phyloP scores from a whole-genome alignment of 2,797 vertebrate species.

The Chrysocyon brachyurus region DNA sequence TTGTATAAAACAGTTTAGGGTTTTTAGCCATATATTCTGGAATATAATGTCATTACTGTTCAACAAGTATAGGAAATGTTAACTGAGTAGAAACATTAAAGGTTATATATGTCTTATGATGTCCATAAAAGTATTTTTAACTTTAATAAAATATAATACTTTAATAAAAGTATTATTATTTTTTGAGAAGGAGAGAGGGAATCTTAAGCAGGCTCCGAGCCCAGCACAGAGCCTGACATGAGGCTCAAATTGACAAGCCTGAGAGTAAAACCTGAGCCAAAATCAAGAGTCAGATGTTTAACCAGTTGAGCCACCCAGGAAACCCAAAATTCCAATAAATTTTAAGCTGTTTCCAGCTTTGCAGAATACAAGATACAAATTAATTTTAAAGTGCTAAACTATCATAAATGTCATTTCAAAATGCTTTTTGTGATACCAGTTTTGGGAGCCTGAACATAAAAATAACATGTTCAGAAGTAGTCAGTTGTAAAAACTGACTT shows the following conservation, averaged over 20 bases:
- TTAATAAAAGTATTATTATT: no score
- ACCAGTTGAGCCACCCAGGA: not conserved
- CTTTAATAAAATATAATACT: no score
- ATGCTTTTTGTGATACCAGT: not conserved
- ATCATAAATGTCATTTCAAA: not conserved
- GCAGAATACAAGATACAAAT: conserved; percentile 36
- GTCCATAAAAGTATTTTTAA: not conserved
- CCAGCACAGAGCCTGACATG: not conserved
- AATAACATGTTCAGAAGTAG: not conserved
- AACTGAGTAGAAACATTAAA: not conserved
- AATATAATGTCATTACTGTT: not conserved
- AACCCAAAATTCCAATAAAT: not conserved
- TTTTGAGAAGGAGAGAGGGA: not conserved
- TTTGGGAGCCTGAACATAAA: not conserved
- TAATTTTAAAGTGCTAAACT: conserved; percentile 5
- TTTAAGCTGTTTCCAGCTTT: conserved; percentile 46
- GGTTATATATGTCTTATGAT: not conserved
- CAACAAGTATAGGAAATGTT: not conserved
- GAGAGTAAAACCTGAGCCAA: not conserved
- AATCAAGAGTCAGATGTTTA: not conserved
- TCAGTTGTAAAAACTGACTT: not conserved
- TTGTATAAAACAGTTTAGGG: not conserved
- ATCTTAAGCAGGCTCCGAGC: not conserved
- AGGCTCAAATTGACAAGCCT: not conserved
- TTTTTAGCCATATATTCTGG: not conserved